A percentile compares a stretch with the other conserved stretches of the same genome.
These are phyloP conservation scores for Agonum fuliginosum DNA, from an alignment of 2,888 invertebrate species.

Conservation along the genomic window DNA sequence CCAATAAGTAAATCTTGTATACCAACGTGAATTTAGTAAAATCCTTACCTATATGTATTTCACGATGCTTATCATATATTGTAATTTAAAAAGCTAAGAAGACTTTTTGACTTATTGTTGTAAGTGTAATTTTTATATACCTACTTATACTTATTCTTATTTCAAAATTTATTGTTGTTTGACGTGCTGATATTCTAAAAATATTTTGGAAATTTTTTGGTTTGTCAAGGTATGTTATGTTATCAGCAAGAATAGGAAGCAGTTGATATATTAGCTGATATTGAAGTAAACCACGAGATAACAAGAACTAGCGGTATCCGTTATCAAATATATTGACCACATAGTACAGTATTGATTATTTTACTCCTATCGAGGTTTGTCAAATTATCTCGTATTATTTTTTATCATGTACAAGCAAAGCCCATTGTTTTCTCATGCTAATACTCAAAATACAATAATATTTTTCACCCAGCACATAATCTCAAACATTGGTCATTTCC, in stretches of 20 bases:
- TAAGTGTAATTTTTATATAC: too few species aligned
- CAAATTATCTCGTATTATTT: constrained; percentile 11
- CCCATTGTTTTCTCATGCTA: neutral
- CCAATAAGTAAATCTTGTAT: too few species aligned
- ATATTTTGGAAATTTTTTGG: constrained; percentile 10
- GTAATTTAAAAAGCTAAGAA: too few species aligned
- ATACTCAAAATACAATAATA: neutral
- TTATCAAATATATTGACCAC: constrained; percentile 27
- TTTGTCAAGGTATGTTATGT: neutral
- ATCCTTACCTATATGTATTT: too few species aligned
- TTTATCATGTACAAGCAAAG: constrained; percentile 13
- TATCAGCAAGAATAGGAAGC: neutral
- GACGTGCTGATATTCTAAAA: neutral
- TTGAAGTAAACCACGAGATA: constrained; percentile 9
- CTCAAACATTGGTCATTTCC: too few species aligned
- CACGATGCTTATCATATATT: too few species aligned
- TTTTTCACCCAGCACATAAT: too few species aligned
- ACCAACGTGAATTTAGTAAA: too few species aligned
- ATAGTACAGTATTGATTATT: constrained; percentile 7
- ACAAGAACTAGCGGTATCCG: neutral
- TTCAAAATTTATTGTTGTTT: too few species aligned
- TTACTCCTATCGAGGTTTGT: constrained; percentile 34
- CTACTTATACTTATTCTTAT: too few species aligned
- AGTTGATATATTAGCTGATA: constrained; percentile 29
- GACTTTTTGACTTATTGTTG: too few species aligned